A percentile compares a stretch with the other conserved stretches of the same genome.
phyloP scores from a whole-genome alignment of 1,140 invertebrate species.

The Apis cerana region DNA sequence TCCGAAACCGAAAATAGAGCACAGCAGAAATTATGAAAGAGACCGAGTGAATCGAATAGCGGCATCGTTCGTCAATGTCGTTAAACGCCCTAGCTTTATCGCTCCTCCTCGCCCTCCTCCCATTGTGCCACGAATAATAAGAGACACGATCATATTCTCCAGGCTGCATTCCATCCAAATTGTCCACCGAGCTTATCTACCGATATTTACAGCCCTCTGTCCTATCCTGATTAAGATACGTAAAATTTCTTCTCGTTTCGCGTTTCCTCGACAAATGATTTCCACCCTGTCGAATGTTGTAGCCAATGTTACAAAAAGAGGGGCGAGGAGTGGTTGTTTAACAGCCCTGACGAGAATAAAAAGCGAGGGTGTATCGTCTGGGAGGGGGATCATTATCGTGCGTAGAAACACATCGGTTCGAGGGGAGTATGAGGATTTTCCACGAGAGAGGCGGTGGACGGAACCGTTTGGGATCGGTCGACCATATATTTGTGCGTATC shows the following conservation, averaged over 20 bases:
- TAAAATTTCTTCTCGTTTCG: not conserved
- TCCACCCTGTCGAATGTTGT: constrained; percentile 33
- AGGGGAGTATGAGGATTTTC: constrained; percentile 39
- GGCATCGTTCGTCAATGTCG: not conserved
- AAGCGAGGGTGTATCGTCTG: constrained; percentile 54
- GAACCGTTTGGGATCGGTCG: constrained; percentile 16
- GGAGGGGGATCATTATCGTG: constrained; percentile 45
- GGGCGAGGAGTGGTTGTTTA: constrained; percentile 45
- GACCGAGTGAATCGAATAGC: not conserved
- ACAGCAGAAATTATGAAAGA: not conserved
- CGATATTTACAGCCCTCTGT: constrained; percentile 10
- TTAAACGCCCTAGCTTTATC: not conserved
- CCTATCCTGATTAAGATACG: constrained; percentile 12
- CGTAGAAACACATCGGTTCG: constrained; percentile 50
- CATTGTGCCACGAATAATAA: not conserved
- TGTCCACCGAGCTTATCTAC: constrained; percentile 33
- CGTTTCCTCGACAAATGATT: constrained; percentile 39
- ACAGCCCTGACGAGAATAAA: constrained; percentile 64
- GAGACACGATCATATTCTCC: constrained; percentile 28
- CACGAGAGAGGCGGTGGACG: not conserved
- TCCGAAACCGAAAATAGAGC: not conserved
- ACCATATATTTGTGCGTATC: constrained; percentile 58
- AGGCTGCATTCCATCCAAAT: constrained; percentile 20
- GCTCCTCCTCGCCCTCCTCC: not conserved
- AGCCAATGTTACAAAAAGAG: not conserved